Evolutionary conservation across 1,140 invertebrate species (phyloP), one percentile per base, ranked within the genome.

Genomic region (Drosophila malerkotliana): DNA sequence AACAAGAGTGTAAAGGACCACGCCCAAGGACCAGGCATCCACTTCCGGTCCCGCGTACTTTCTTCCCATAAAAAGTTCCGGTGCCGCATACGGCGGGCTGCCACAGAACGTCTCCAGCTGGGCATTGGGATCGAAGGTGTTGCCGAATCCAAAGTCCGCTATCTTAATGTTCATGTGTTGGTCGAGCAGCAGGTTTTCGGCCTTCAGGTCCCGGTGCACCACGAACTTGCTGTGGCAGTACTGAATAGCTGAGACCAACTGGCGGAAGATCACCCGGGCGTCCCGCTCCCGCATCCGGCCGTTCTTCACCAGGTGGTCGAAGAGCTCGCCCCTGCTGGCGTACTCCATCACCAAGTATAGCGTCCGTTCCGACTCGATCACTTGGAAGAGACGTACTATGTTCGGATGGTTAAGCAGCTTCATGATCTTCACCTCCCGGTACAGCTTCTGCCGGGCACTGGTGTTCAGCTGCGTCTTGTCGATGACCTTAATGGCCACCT

Each of bases 141-240:
- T 99, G 91, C 98, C 99, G 93, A 99, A 99, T 51, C 99, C 99
- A 93, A 99, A 99, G 93, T 99, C 99, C 7, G 99, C 99, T 90
- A 99, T 99, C 94, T 99, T 99, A 80, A 99, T 99, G 92, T 99
- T 99, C 98, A 99, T 99, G 93, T 99, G 98, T 92, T 97, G 97
- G 93, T 99, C 99, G 88, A 99, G 93, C 76, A 99, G 93, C 84
- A 99, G 94, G 93, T 99, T 99, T 94, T 99, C 99, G 79, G 99
- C 99, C 95, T 98, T 96, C 75, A 95, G 94, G 92, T 95, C 94
- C 92, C 99, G 96, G 93, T 99, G 99, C 91, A 99, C 99, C 88
- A 99, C 99, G 92, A 98, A 96, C 93, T 99, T 99, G 93, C 99
- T 98, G 93, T 99, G 99, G 93, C 99, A 99, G 94, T 99, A 99